Evolutionary conservation across 2,113 vertebrate genomes (phyloP), one percentile per base, ranked within the genome.

Genomic region (Macquaria australasica): DNA sequence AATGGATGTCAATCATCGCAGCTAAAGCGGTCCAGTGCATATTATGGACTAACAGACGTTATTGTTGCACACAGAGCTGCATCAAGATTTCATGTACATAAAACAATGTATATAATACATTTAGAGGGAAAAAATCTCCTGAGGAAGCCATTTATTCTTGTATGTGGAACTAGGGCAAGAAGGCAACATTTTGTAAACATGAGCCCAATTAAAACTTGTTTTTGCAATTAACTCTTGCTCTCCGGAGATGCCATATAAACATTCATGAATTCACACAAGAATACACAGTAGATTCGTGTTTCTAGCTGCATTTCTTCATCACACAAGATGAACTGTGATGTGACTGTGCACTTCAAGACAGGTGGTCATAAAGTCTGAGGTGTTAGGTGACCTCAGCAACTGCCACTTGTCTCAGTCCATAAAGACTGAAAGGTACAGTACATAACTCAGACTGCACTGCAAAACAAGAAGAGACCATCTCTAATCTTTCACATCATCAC

Each of bases 101-200:
- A 80, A 66, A 58, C 8, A 48, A 48, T 20, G 28, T 83, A 55
- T 72, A 59, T n/a, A 74, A 78, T 59, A 9, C 56, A 83, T 55
- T 56, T 34, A 23, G 39, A 77, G 75, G 37, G 5, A 9, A 45
- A 41, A 66, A 55, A 56, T 60, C 82, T 71, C 79, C 60, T 1
- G 43, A 73, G 78, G 34, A 76, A 63, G 5, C 37, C 23, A 56
- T 77, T 87, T 83, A 77, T 64, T 73, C 48, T 51, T 72, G 39
- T 64, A 45, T 59, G 43, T 82, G 73, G 20, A 86, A 90, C 74
- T 82, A 68, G 81, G 79, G 73, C 85, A 79, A 64, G 73, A 79
- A 89, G 67, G 77, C 81, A 85, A 68, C 84, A 79, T 79, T 91
- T 89, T 87, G 89, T 87, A 86, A 93, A 89, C 90, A 89, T 23